Evolutionary conservation across 23 tunicate species (phyloP).

Genomic region (Ciona savignyi): DNA sequence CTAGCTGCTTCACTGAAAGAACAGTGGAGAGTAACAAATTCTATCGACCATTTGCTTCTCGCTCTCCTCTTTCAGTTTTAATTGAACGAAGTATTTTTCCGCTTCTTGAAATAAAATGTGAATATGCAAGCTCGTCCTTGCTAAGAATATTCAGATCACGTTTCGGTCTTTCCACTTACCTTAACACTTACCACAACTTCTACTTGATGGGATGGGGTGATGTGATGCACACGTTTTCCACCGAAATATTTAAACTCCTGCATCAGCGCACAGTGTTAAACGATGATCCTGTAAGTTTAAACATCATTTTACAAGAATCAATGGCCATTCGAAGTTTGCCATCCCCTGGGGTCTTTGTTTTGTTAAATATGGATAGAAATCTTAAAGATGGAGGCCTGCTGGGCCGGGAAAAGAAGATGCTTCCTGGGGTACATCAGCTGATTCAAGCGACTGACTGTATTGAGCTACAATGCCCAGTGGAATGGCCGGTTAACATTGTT

Average conservation of each 20-base stretch:
- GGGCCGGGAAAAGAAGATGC: not conserved
- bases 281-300: slow-evolving; percentile 37
- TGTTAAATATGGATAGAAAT: not conserved
- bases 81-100: slow-evolving; percentile 2
- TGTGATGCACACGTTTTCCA: not conserved
- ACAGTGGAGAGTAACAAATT: not conserved
- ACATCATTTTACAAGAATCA: slow-evolving; percentile 59
- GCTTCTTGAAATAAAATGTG: not conserved
- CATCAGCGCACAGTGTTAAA: not conserved
- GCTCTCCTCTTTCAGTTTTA: slow-evolving; percentile 1
- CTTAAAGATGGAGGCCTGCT: not conserved
- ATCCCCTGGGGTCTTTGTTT: slow-evolving; percentile 22
- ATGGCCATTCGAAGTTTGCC: slow-evolving; percentile 9
- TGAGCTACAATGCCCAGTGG: not conserved
- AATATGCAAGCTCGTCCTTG: not conserved
- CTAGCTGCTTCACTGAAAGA: not conserved
- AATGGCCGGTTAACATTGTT: not conserved
- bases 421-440: not conserved
- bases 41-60: not conserved
- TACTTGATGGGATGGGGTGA: slow-evolving; percentile 21
- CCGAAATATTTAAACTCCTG: slow-evolving; percentile 22
- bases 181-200: slow-evolving; percentile 59
- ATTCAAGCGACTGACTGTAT: not conserved
- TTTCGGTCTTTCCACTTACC: slow-evolving; percentile 10
- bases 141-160: slow-evolving; percentile 3